Evolutionary conservation across 2,113 vertebrate genomes (phyloP), one percentile per base, ranked within the genome.

Genomic region (Erinaceus europaeus): DNA sequence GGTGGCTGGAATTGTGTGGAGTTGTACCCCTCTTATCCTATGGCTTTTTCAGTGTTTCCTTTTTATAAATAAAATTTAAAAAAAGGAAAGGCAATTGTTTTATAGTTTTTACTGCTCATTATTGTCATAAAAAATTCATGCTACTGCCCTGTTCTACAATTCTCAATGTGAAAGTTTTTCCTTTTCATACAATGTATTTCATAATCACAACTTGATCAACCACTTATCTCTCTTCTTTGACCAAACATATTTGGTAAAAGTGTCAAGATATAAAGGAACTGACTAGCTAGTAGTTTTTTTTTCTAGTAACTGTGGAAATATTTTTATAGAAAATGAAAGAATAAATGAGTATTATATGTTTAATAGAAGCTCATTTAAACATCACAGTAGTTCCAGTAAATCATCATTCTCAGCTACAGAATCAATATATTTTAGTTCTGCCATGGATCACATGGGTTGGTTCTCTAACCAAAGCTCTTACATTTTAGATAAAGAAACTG

Each of bases 251-350:
- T 12, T 76, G 61, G 29, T 72, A 67, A 84, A 84, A 67, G 32
- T 59, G n/a, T 44, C 23, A 32, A 57, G 23, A 6, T 50, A 40
- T 77, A 69, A 78, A 88, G 40, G 6, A 86, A 80, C 9, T 13
- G 4, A n/a, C 2, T 65, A 55, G 32, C 8, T 53, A 92, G 71
- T 53, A 77, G 53, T 84, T 79, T 23, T 67, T 57, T 72, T 90
- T 74, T 90, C 53, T n/a, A 77, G 34, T 48, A 84, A 59, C 65
- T 42, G 17, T 64, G 17, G 59, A 86, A 84, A 11, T 38, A 52
- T 82, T 79, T 73, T 78, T 86, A 80, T 52, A 64, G 69, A 84
- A 91, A 93, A 89, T 89, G 34, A 32, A 84, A 86, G 72, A 86
- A 81, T 86, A 90, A 76, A 84, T 74, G 34, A 84, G 50, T 79